These are phyloP conservation scores for Cathartes aura DNA, from an alignment of 2,113 vertebrate species.

Conservation along the genomic window DNA sequence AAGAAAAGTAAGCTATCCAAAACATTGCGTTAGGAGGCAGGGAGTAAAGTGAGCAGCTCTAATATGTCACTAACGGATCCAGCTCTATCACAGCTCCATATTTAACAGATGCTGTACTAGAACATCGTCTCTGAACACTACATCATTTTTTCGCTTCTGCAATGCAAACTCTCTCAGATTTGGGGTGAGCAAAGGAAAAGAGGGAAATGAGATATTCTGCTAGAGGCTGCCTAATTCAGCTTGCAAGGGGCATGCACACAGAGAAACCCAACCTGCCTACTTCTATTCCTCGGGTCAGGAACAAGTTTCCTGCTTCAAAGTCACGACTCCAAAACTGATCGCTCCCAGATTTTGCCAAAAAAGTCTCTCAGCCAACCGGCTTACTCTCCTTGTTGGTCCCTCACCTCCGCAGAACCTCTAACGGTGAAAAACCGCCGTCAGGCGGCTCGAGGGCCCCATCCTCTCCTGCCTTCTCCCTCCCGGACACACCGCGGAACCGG, in stretches of 20 bases:
- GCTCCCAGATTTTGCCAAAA: no score
- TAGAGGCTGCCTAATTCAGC: fast-evolving
- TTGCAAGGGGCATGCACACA: fast-evolving
- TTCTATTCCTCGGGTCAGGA: not conserved
- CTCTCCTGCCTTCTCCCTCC: not conserved
- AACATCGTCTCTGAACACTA: fast-evolving
- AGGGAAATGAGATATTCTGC: fast-evolving
- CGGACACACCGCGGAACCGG: not conserved
- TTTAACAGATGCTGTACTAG: not conserved
- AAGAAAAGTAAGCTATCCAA: not conserved
- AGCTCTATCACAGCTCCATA: fast-evolving
- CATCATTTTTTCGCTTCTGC: not conserved
- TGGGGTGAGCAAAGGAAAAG: not conserved
- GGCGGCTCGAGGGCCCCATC: not conserved
- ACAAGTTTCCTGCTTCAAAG: not conserved
- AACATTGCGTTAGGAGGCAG: not conserved
- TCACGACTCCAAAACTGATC: fast-evolving
- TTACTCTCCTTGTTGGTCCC: fast-evolving
- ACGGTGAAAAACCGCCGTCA: fast-evolving
- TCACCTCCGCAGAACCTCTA: not conserved
- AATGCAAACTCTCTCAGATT: not conserved
- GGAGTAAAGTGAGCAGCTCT: fast-evolving
- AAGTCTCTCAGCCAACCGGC: not conserved
- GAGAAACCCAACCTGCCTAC: fast-evolving
- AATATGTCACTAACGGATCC: fast-evolving